phyloP scores from a whole-genome alignment of 2,113 vertebrate genomes.

The Passer montanus region DNA sequence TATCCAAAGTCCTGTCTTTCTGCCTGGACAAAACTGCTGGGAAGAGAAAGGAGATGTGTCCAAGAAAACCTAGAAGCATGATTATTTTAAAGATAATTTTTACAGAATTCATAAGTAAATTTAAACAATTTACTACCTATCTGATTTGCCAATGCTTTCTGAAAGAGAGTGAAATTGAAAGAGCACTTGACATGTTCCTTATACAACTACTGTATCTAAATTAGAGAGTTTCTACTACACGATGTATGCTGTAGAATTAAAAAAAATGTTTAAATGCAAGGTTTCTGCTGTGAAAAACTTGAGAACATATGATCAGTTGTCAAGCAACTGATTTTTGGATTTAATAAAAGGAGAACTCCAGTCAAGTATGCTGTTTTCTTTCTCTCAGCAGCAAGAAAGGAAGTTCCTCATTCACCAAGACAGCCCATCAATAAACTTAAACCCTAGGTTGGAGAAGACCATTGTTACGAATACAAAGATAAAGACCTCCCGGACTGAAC shows the following conservation, averaged over 20 bases:
- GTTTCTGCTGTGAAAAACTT: not conserved
- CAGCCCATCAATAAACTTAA: conserved; percentile 14
- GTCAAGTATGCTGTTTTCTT: not conserved
- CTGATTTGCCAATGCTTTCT: not conserved
- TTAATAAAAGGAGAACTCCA: not conserved
- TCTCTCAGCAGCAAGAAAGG: not conserved
- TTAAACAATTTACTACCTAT: not conserved
- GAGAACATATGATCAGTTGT: not conserved
- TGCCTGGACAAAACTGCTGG: not conserved
- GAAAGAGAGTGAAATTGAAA: not conserved
- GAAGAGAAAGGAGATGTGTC: not conserved
- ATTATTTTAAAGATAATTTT: not conserved
- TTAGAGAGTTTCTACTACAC: not conserved
- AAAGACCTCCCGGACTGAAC: conserved; percentile 28
- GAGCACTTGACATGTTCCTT: not conserved
- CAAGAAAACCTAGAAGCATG: not conserved
- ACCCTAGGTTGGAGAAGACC: not conserved
- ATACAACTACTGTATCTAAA: not conserved
- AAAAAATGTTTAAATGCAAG: not conserved
- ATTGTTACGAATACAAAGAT: not conserved
- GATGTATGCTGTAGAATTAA: not conserved
- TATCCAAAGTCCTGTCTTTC: not conserved
- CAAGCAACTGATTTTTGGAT: not conserved
- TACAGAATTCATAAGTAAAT: not conserved
- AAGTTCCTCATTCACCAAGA: not conserved